These are phyloP conservation scores for Drosophila triauraria DNA, from an alignment of 1,140 invertebrate genomes.

Conservation along the genomic window DNA sequence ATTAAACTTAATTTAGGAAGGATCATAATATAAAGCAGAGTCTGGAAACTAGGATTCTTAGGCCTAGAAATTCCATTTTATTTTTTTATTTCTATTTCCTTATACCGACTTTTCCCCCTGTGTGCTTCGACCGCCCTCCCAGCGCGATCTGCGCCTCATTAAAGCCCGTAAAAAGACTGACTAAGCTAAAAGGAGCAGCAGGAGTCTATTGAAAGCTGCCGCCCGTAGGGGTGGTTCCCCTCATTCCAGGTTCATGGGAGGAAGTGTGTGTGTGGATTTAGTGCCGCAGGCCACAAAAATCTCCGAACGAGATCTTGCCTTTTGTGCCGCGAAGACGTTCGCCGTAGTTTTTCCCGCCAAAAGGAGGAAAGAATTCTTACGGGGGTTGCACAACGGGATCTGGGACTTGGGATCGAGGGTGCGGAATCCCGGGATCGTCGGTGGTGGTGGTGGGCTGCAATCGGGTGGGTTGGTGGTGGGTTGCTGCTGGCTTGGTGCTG, in stretches of 20 bases:
- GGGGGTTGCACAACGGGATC: slow-evolving; percentile 71
- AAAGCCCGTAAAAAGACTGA: slow-evolving; percentile 15
- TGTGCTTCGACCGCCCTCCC: slow-evolving; percentile 11
- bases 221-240: slow-evolving; percentile 21
- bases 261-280: slow-evolving; percentile 4
- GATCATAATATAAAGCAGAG: not conserved
- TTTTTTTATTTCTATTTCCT: not conserved
- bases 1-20: not conserved
- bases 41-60: not conserved
- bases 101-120: not conserved
- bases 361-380: slow-evolving; percentile 45
- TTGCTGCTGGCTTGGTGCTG: slow-evolving; percentile 35
- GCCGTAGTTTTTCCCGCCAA: slow-evolving; percentile 71
- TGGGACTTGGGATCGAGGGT: not conserved
- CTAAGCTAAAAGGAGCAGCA: slow-evolving; percentile 45
- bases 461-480: slow-evolving; percentile 64
- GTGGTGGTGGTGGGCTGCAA: slow-evolving; percentile 68
- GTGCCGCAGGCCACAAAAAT: slow-evolving; percentile 47
- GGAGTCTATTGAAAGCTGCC: slow-evolving; percentile 38
- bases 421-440: slow-evolving; percentile 26
- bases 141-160: slow-evolving; percentile 19
- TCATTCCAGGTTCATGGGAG: not conserved
- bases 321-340: slow-evolving; percentile 60
- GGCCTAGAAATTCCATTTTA: not conserved
- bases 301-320: slow-evolving; percentile 39